A percentile compares a stretch with the other conserved stretches of the same genome.
Evolutionary conservation across 2,888 invertebrate genomes (phyloP).

Genomic region (Petrolisthes cinctipes): DNA sequence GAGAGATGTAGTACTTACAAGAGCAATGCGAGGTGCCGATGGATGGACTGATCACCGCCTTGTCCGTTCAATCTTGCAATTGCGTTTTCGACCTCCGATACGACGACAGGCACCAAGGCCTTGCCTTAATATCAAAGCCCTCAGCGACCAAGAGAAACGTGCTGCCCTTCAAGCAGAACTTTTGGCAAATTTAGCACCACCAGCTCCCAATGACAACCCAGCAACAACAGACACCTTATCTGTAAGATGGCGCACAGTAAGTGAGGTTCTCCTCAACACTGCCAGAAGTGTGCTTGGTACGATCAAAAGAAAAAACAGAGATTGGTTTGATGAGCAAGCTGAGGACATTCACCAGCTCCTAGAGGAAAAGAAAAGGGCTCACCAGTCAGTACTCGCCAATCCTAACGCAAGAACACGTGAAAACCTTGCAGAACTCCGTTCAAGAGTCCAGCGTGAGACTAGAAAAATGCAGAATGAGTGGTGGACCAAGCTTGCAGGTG

Average conservation of each 20-base stretch:
- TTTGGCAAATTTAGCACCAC: not conserved
- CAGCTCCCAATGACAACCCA: not conserved
- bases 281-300: not conserved
- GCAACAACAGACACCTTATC: not conserved
- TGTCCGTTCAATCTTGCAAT: not conserved
- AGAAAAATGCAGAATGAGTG: not conserved
- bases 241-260: not conserved
- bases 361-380: not conserved
- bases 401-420: too few relatives aligned
- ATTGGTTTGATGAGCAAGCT: conserved; percentile 17
- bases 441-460: too few relatives aligned
- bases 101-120: not conserved
- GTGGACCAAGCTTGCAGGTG: not conserved
- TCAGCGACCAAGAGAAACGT: not conserved
- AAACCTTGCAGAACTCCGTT: too few relatives aligned
- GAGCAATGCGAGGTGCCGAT: not conserved
- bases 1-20: not conserved
- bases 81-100: not conserved
- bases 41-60: not conserved
- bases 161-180: not conserved
- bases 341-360: not conserved
- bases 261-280: not conserved
- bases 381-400: too few relatives aligned
- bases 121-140: not conserved
- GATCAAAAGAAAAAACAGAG: conserved; percentile 1